Base-by-base conservation (phyloP, 2,888 invertebrate genomes). In the Drosophila buzzatii region DNA sequence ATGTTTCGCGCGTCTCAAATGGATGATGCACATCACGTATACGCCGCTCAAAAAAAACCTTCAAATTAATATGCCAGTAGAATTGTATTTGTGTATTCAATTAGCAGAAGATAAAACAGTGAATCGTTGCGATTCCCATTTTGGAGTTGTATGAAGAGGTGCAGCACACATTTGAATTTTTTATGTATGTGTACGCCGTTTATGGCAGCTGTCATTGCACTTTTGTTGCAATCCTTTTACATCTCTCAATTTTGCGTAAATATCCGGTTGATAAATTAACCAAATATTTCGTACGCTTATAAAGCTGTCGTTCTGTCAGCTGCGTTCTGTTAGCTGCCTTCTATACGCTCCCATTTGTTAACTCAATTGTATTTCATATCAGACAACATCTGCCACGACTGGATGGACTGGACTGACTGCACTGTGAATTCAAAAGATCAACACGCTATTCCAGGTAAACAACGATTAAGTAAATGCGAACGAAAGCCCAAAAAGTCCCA, bases 171-270 rank as follows among this genome's bases (percentile, higher is more conserved):
- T 20, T 20, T 23, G 14, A 1, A 4, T 0, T 20, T 4, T 44
- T 2, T 6, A 33, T 33, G 9, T 33, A 33, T 33, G 9, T 23
- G 47, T 47, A n/a, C 37, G 47, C 16, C 33, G 27, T 18, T 27
- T 55, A 23, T n/a, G 53, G 8, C 49, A 33, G 42, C 37, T 44
- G n/a, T 27, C 39, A 14, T 14, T 51, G 27, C n/a, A 35, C 20
- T 14, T 39, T 18, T 20, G 9, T 12, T 39, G 68, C 64, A 62
- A 76, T 84, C 78, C 89, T 78, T 78, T 75, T 47, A 39, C 45
- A 89, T 86, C 69, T 41, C 37, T 55, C 14, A 35, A 65, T 9
- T 31, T 69, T 23, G 45, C 62, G 64, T 33, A 71, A 77, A 81
- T 81, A 70, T 75, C 64, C 72, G 69, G 53, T 53, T 58, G 37